Conservation (phyloP, 1,140 invertebrate species). For the Calephelis nemesis region DNA sequence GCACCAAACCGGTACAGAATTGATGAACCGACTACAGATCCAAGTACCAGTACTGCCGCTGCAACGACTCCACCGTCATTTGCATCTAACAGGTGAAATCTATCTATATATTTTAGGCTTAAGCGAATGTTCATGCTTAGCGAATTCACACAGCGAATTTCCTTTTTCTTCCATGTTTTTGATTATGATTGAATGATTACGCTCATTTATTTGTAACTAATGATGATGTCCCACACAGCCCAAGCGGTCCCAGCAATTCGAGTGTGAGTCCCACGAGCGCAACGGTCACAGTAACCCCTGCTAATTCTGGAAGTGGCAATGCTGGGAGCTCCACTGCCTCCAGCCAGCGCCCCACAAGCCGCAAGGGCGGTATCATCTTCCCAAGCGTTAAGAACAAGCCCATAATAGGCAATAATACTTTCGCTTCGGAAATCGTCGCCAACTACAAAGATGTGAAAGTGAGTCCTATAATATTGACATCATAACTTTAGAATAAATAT, state of each 20-base stretch:
- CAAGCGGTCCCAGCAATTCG: conserved; percentile 54
- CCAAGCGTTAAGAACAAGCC: conserved; percentile 95
- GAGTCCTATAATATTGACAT: conserved; percentile 58
- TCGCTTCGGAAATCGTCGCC: conserved; percentile 85
- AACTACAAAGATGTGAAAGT: conserved; percentile 91
- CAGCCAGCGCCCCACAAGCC: conserved; percentile 62
- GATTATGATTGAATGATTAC: conserved; percentile 19
- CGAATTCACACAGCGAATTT: conserved; percentile 34
- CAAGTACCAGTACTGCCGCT: conserved; percentile 66
- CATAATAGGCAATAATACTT: conserved; percentile 88
- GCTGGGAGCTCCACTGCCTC: conserved; percentile 37
- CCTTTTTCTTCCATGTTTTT: conserved; percentile 24
- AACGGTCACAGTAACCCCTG: conserved; percentile 49
- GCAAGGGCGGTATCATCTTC: conserved; percentile 91
- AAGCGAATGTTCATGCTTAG: conserved; percentile 33
- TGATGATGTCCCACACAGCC: conserved; percentile 61
- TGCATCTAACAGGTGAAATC: conserved; percentile 61
- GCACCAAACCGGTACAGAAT: conserved; percentile 82
- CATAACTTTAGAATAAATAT: conserved; percentile 16
- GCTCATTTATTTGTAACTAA: conserved; percentile 37
- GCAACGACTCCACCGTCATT: conserved; percentile 47
- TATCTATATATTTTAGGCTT: conserved; percentile 43
- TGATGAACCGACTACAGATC: conserved; percentile 60
- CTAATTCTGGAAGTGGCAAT: conserved; percentile 36
- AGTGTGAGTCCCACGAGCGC: conserved; percentile 45